Base-by-base conservation (phyloP, 2,113 vertebrate species). In the Myotis lucifugus region DNA sequence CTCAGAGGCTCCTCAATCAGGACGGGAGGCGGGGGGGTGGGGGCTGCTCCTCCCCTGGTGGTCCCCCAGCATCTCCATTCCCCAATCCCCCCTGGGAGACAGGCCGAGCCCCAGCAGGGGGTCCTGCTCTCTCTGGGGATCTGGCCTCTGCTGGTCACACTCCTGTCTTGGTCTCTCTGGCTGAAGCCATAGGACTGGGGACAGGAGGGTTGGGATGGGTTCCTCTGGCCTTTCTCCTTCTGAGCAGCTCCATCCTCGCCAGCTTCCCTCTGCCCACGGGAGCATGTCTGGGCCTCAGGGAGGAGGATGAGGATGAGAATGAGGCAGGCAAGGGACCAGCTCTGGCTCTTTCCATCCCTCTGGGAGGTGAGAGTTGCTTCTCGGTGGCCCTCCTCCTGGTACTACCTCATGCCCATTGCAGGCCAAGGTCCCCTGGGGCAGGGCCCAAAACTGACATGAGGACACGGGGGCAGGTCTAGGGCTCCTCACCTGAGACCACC, bases 91-190 rank as follows among this genome's bases (percentile, higher is more conserved):
- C n/a, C n/a, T n/a, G n/a, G 32, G 52, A 67, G 4, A 79, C 21
- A 12, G 66, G 29, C 6, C 0, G 0, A 27, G 21, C 59, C 23
- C 29, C 17, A 54, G 50, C 4, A 6, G n/a, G 32, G 29, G 0
- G 0, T 2, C 54, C 8, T 1, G 52, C 14, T 12, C 27, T 34
- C 32, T 25, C 12, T 42, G 15, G 74, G 82, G 13, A 25, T 0
- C 0, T 3, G 29, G 29, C 54, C 56, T 50, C 64, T 42, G 46
- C 46, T 17, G 13, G n/a, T 34, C 59, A 5, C 52, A 54, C 52
- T 54, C 52, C 6, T 32, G 42, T 42, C 42, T 42, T 42, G 42
- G 42, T 42, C 42, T 42, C 40, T 42, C 42, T 42, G 42, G 42
- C 18, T 15, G 15, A 52, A 56, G 37, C 74, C 8, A 0, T 0